Percentiles rank a stretch among this genome's conserved stretches.
Evolutionary conservation across 1,140 invertebrate species (phyloP).

Genomic region (Ptiloglossa arizonensis): DNA sequence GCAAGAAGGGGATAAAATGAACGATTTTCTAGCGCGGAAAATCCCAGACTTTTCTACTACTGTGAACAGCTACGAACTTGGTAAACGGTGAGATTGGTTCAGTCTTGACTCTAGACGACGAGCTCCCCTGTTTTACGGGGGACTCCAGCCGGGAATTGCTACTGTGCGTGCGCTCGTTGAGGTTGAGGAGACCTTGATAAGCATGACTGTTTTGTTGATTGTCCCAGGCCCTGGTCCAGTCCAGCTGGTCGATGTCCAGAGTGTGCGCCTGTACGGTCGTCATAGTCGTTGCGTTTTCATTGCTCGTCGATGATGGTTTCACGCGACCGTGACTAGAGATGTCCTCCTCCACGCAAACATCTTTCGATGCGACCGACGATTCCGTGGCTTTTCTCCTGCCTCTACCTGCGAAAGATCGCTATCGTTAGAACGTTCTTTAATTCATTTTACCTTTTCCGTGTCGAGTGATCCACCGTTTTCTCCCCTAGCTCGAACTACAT

Average conservation of each 20-base stretch:
- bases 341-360: constrained; percentile 67
- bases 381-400: constrained; percentile 77
- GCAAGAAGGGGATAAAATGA: neutral
- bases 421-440: neutral
- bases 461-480: too few species aligned
- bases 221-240: constrained; percentile 75
- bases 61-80: constrained; percentile 64
- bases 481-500: too few species aligned
- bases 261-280: constrained; percentile 51
- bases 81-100: constrained; percentile 74
- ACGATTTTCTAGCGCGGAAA: too few species aligned
- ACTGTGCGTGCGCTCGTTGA: constrained; percentile 59
- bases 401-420: constrained; percentile 67
- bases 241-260: constrained; percentile 70
- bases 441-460: too few species aligned
- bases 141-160: constrained; percentile 67
- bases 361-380: constrained; percentile 52
- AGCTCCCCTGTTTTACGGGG: constrained; percentile 59
- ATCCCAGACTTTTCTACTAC: too few species aligned
- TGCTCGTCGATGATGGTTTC: constrained; percentile 46
- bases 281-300: constrained; percentile 48
- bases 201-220: constrained; percentile 62
- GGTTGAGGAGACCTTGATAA: constrained; percentile 63
- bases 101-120: constrained; percentile 59
- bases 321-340: constrained; percentile 63